Evolutionary conservation across 2,888 invertebrate species (phyloP), one percentile per base, ranked within the genome.

Genomic region (Lampropteryx suffumata): DNA sequence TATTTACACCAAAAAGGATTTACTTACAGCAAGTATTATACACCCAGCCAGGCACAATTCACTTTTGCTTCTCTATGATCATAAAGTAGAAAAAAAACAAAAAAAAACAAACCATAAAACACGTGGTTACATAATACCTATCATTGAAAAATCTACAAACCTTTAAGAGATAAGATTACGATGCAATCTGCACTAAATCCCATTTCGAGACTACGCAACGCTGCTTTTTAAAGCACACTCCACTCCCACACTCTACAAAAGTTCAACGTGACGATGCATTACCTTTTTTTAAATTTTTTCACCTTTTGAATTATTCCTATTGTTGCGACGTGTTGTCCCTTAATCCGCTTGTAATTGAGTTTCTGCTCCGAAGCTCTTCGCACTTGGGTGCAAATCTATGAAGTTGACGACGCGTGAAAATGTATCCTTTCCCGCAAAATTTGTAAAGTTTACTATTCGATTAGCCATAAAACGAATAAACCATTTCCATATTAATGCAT

Each of bases 171-270:
- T 88, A 89, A 88, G 84, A 83, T 81, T 82, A 79, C 69, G 64
- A 65, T 71, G 67, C 77, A 80, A 82, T 86, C 83, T 83, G 78
- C 70, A 76, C 74, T 67, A 79, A 84, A 87, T 88, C 88, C 85
- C 74, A 85, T 87, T 85, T 76, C 64, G 71, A 76, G 79, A 82
- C 73, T 81, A 90, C 85, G 90, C 88, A 81, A 84, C 84, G 76
- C 72, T 81, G 90, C 83, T 77, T 88, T 80, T 76, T 74, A 81
- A 82, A 81, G 79, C 67, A 65, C 71, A 63, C 78, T 79, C 72
- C 77, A 71, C 84, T 83, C 89, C 84, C 85, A 84, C 87, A 84
- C 84, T 80, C 68, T 61, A 83, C 73, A 79, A 83, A 81, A 76
- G 76, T 70, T 73, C 76, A 72, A 69, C 70, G 69, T 76, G 73